Conservation (phyloP, 2,113 vertebrate genomes). For the Daboia siamensis region DNA sequence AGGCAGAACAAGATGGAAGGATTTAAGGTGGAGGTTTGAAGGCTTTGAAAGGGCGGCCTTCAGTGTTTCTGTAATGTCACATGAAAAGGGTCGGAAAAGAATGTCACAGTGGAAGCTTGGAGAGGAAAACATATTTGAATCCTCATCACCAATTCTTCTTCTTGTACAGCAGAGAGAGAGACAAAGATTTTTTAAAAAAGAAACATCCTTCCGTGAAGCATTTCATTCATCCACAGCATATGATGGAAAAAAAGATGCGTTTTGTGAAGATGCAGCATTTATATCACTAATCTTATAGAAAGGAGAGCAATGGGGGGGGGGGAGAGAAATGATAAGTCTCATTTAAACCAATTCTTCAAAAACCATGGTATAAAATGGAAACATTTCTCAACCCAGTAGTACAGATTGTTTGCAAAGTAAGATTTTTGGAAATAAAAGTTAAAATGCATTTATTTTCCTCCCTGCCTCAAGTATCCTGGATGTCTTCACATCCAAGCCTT, state of each 20-base stretch:
- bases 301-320: slow-evolving; percentile 40
- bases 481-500: background rate
- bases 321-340: slow-evolving; percentile 53
- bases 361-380: slow-evolving; percentile 40
- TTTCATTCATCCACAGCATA: slow-evolving; percentile 47
- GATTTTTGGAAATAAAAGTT: slow-evolving; percentile 45
- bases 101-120: slow-evolving; percentile 29
- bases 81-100: slow-evolving; percentile 39
- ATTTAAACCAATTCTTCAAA: slow-evolving; percentile 56
- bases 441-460: background rate
- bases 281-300: slow-evolving; percentile 58
- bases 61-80: slow-evolving; percentile 16
- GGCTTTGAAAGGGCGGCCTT: slow-evolving; percentile 32
- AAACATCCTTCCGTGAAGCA: slow-evolving; percentile 44
- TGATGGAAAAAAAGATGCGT: slow-evolving; percentile 49
- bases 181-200: slow-evolving; percentile 29
- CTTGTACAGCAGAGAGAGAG: slow-evolving; percentile 27
- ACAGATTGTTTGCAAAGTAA: slow-evolving; percentile 16
- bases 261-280: slow-evolving; percentile 43
- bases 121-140: slow-evolving; percentile 31
- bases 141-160: slow-evolving; percentile 45
- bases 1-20: slow-evolving; percentile 48
- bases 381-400: slow-evolving; percentile 45
- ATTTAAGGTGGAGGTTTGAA: slow-evolving; percentile 53
- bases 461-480: background rate